A percentile compares a stretch with the other conserved stretches of the same genome.
These are phyloP conservation scores for Dryas iulia DNA, from an alignment of 1,140 invertebrate species.

Conservation along the genomic window DNA sequence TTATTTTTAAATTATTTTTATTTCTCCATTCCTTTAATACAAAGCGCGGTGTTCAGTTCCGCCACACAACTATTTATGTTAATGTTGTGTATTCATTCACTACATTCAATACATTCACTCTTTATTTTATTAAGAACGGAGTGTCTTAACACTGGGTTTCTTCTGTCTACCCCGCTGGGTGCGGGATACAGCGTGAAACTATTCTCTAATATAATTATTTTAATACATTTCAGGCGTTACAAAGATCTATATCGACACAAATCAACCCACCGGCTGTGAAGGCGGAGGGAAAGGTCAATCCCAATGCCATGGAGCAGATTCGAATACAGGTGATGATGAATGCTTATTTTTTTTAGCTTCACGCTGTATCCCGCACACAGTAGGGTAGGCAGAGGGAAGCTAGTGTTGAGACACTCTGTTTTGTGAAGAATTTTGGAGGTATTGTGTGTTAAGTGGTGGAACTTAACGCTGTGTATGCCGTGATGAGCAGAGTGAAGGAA, in stretches of 20 bases:
- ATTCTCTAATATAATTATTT: neutral
- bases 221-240: slow-evolving; percentile 27
- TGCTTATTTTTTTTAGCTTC: neutral
- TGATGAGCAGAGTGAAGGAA: no score
- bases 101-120: no score
- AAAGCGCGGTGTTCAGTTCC: no score
- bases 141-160: neutral
- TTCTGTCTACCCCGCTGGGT: neutral
- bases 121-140: neutral
- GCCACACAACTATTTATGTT: no score
- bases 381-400: no score
- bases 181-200: neutral
- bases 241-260: slow-evolving; percentile 41
- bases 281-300: slow-evolving; percentile 58
- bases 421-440: no score
- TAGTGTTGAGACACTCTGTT: no score
- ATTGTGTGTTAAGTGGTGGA: no score
- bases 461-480: no score
- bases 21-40: neutral
- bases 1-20: no score
- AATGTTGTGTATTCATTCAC: no score
- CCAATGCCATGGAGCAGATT: slow-evolving; percentile 64
- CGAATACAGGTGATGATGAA: slow-evolving; percentile 44
- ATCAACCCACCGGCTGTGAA: slow-evolving; percentile 44
- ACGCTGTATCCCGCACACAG: no score